Base-by-base conservation (phyloP, 2,113 vertebrate species). In the Tinamus guttatus region DNA sequence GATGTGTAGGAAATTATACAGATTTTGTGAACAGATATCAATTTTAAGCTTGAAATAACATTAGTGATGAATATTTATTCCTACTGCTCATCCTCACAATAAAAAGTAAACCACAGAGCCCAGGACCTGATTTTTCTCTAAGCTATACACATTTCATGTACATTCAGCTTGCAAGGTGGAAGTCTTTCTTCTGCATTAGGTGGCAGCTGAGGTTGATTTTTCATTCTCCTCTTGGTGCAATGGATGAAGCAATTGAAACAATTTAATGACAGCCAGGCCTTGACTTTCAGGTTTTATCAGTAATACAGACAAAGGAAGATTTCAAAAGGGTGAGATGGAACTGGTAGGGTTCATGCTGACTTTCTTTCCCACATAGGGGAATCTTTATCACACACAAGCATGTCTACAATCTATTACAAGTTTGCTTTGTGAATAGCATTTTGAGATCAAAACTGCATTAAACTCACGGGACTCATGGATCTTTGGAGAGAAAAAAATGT, bases 401-500 rank as follows among this genome's bases (percentile, higher is more conserved):
- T 25, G 25, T 25, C 22, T 5, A 22, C n/a, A n/a, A 27, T 24
- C 45, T 20, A 49, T 22, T 49, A 24, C 11, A n/a, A 10, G 15
- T 47, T 19, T 12, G 15, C 5, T 12, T n/a, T 34, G 20, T 15
- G 32, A 49, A n/a, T n/a, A 16, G 22, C 67, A 24, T 49, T 70
- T 24, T n/a, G 24, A 91, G 82, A 76, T 77, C 86, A 91, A 87
- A 75, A 62, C 64, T 89, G 64, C 67, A 82, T 93, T 92, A 82
- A 93, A 94, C 90, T 93, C 95, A 93, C 95, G 93, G 95, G 94
- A 82, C 86, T 54, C 85, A 91, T 87, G 54, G 16, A 76, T 88
- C 92, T 96, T 87, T 81, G 94, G 92, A 96, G 96, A 94, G 96
- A 19, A 94, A 95, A 95, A 95, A 93, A 94, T 79, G 93, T 97